Evolutionary conservation across 2,888 invertebrate species (phyloP).

Genomic region (Aleiodes leptofemur): DNA sequence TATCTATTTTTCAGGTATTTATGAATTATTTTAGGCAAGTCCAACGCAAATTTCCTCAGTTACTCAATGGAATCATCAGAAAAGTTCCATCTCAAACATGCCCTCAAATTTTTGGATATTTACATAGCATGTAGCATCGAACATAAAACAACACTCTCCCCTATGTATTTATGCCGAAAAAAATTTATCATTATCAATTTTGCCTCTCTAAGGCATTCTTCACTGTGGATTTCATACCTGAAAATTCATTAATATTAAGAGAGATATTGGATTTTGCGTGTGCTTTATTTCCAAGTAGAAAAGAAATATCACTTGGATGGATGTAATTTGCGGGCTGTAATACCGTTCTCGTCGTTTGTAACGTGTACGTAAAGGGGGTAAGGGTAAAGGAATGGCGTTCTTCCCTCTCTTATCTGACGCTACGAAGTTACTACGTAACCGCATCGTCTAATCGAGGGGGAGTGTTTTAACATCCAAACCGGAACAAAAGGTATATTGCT

Average conservation of each 20-base stretch:
- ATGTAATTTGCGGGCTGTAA: constrained; percentile 71
- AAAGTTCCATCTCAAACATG: no score
- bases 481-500: constrained; percentile 32
- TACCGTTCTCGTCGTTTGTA: constrained; percentile 68
- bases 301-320: constrained; percentile 52
- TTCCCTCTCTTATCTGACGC: constrained; percentile 44
- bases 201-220: not conserved
- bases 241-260: constrained; percentile 2
- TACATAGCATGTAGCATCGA: no score
- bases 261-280: constrained; percentile 30
- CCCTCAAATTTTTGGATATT: no score
- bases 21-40: no score
- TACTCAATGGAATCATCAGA: no score
- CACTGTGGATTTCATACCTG: not conserved
- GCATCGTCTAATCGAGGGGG: constrained; percentile 67
- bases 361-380: constrained; percentile 59
- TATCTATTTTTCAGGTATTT: no score
- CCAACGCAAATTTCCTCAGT: no score
- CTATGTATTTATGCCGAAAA: no score
- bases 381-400: constrained; percentile 42
- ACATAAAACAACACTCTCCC: no score
- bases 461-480: constrained; percentile 55
- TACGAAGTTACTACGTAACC: constrained; percentile 64
- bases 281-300: constrained; percentile 12
- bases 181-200: no score